Percentiles rank a stretch among this genome's conserved stretches.
These are phyloP conservation scores for Pavo muticus DNA, from an alignment of 2,113 vertebrate genomes.

Conservation along the genomic window DNA sequence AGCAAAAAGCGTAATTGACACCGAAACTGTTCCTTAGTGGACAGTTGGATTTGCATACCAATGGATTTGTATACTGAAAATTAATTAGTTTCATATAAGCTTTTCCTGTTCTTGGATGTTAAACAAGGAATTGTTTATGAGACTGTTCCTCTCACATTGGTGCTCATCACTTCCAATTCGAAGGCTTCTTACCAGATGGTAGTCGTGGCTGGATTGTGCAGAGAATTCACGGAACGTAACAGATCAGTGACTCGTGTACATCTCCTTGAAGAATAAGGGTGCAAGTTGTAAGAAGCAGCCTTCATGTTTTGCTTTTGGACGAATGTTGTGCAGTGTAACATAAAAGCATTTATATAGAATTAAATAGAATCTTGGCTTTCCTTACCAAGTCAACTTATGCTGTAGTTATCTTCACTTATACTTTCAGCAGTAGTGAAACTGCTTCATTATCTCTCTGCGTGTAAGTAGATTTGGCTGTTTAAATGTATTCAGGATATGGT, in stretches of 20 bases:
- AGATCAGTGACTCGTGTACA: not conserved
- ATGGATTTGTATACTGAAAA: not conserved
- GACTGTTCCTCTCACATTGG: rapidly evolving
- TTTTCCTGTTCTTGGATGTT: not conserved
- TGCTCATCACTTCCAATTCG: not conserved
- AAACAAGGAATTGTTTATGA: not conserved
- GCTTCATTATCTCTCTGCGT: not conserved
- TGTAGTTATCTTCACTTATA: not conserved
- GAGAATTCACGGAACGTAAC: not conserved
- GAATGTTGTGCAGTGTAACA: not conserved
- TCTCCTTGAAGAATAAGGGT: not conserved
- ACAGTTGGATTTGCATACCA: not conserved
- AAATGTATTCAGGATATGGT: not conserved
- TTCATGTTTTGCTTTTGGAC: not conserved
- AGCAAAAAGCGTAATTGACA: too few species aligned
- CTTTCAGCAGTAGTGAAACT: not conserved
- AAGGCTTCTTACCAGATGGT: not conserved
- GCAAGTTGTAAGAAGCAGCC: not conserved
- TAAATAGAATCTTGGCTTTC: not conserved
- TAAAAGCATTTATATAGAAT: not conserved
- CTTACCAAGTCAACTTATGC: not conserved
- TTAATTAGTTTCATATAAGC: not conserved
- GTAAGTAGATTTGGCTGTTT: not conserved
- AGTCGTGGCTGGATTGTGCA: not conserved
- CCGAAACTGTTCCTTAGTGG: not conserved